A percentile compares a stretch with the other conserved stretches of the same genome.
Conservation (phyloP, 1,140 invertebrate genomes). For the Telenomus remus region DNA sequence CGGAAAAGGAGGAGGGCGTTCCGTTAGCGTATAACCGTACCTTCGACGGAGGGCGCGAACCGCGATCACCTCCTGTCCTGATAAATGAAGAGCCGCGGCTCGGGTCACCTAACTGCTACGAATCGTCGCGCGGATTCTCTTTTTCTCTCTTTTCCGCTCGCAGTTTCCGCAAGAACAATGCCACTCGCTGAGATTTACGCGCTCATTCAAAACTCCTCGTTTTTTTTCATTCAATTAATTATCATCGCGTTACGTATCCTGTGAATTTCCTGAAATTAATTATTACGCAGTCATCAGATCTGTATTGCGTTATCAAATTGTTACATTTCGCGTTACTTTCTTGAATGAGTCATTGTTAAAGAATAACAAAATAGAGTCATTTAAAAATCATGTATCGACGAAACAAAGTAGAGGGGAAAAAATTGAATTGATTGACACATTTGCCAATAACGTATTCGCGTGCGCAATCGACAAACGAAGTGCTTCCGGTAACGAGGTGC, state of each 20-base stretch:
- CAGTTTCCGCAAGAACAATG: conserved; percentile 29
- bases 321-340: too few species aligned
- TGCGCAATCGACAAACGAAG: conserved; percentile 19
- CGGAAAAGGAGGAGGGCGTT: conserved; percentile 60
- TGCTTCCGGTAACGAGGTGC: conserved; percentile 56
- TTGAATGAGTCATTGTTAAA: too few species aligned
- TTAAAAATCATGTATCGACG: too few species aligned
- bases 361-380: too few species aligned
- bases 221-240: conserved; percentile 41
- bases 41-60: conserved; percentile 68
- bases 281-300: too few species aligned
- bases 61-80: conserved; percentile 65
- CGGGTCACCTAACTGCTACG: conserved; percentile 62
- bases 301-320: too few species aligned
- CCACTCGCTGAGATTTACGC: conserved; percentile 23
- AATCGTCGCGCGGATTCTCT: conserved; percentile 53
- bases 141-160: conserved; percentile 52
- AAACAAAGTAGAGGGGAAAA: too few species aligned
- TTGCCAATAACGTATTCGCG: conserved; percentile 13
- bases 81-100: conserved; percentile 57
- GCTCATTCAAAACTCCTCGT: background rate
- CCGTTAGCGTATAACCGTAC: conserved; percentile 70
- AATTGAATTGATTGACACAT: background rate
- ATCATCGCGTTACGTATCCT: conserved; percentile 17
- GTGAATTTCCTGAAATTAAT: conserved; percentile 7